These are phyloP conservation scores for Centruroides sculpturatus DNA, from an alignment of 1,140 invertebrate genomes.

Conservation along the genomic window DNA sequence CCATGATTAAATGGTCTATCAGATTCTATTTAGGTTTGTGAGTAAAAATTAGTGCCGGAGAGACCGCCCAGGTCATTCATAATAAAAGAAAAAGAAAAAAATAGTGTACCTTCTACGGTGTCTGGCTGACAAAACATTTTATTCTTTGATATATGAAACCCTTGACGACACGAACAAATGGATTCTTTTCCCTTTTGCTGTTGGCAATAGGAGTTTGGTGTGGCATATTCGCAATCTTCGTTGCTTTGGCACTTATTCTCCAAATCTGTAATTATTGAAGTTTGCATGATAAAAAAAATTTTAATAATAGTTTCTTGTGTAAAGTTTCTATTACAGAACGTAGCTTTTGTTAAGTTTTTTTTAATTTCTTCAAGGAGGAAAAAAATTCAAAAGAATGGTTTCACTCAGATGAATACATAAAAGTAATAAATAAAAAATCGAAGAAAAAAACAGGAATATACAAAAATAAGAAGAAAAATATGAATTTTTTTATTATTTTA, in stretches of 20 bases:
- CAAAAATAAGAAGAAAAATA: no score
- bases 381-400: not conserved
- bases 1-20: no score
- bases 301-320: not conserved
- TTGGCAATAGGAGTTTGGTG: slow-evolving; percentile 17
- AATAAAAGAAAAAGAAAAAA: not conserved
- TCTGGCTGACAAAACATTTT: slow-evolving; percentile 9
- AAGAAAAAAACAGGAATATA: not conserved
- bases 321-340: not conserved
- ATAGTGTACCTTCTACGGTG: not conserved
- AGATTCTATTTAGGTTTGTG: no score
- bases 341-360: not conserved
- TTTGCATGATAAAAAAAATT: not conserved
- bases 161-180: slow-evolving; percentile 21
- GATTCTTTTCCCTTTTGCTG: slow-evolving; percentile 5
- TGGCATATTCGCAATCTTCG: slow-evolving; percentile 15
- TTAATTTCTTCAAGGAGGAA: no score
- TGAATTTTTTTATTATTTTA: no score
- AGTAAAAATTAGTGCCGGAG: no score
- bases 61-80: no score
- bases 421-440: not conserved
- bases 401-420: not conserved
- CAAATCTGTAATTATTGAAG: slow-evolving; percentile 9
- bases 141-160: slow-evolving; percentile 19
- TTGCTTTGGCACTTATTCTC: slow-evolving; percentile 10